Percentiles rank a stretch among this genome's conserved stretches.
phyloP scores from a whole-genome alignment of 2,888 invertebrate genomes.

The Meghimatium bilineatum region DNA sequence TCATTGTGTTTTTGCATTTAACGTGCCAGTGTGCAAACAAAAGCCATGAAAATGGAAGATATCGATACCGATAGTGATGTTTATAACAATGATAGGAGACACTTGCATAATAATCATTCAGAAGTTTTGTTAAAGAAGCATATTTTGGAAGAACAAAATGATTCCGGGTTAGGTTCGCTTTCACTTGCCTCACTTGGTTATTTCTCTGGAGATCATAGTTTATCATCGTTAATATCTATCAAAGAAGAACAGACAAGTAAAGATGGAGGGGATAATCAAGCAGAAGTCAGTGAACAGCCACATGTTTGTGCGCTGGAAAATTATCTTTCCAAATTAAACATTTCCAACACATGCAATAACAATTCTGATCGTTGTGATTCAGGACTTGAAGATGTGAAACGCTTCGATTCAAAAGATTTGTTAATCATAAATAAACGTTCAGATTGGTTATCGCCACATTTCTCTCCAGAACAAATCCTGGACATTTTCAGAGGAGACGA shows the following conservation, averaged over 20 bases:
- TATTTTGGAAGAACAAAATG: conserved; percentile 21
- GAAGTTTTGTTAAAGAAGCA: conserved; percentile 1
- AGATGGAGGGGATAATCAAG: neutral
- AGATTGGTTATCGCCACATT: conserved; percentile 36
- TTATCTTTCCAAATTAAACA: conserved; percentile 33
- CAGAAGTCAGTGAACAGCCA: neutral
- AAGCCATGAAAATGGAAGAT: conserved; percentile 42
- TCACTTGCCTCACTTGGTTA: too few species aligned
- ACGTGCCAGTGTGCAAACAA: neutral
- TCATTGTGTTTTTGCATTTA: neutral
- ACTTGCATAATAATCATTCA: neutral
- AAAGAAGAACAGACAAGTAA: neutral
- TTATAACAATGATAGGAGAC: neutral
- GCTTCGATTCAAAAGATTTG: neutral
- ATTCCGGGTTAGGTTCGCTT: conserved; percentile 41
- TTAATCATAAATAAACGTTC: neutral
- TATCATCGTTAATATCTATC: neutral
- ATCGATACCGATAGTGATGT: conserved; percentile 26
- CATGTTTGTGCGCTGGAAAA: conserved; percentile 22
- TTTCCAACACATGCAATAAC: neutral
- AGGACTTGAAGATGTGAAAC: conserved; percentile 21
- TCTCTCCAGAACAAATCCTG: conserved; percentile 42
- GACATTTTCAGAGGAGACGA: conserved; percentile 63
- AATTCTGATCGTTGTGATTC: conserved; percentile 35
- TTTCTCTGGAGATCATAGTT: conserved; percentile 14